phyloP scores from a whole-genome alignment of 2,113 vertebrate species.

The Phyllostomus discolor region DNA sequence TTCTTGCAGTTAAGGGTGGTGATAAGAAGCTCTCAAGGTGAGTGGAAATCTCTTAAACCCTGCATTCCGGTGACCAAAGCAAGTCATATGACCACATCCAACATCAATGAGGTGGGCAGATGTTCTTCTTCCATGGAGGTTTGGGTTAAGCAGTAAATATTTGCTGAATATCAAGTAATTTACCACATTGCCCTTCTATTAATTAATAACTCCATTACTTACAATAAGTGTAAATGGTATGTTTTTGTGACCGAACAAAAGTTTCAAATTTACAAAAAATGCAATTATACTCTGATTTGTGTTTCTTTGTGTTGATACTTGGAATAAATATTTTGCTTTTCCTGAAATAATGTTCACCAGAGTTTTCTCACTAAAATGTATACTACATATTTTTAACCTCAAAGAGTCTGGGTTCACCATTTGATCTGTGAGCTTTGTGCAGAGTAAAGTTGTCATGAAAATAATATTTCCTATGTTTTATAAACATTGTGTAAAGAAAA shows the following conservation, averaged over 20 bases:
- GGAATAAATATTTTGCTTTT: not conserved
- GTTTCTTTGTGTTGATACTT: not conserved
- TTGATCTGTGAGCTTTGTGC: not conserved
- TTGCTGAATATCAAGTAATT: not conserved
- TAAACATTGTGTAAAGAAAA: not conserved
- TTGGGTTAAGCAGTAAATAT: not conserved
- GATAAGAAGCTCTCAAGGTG: not conserved
- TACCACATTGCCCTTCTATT: not conserved
- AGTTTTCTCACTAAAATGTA: not conserved
- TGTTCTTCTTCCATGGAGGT: not conserved
- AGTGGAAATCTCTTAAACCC: not conserved
- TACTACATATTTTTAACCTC: not conserved
- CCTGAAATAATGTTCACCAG: not conserved
- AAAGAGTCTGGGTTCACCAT: not conserved
- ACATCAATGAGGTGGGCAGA: not conserved
- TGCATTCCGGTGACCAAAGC: not conserved
- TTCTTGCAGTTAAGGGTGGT: not conserved
- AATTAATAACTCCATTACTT: not conserved
- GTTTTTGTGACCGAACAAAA: not conserved
- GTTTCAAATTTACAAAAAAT: not conserved
- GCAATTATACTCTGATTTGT: not conserved
- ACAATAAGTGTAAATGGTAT: not conserved
- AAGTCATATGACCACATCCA: not conserved
- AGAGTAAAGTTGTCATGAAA: conserved; percentile 28
- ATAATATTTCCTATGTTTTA: not conserved